These are phyloP conservation scores for Chionomys nivalis DNA, from an alignment of 2,113 vertebrate genomes.

Conservation along the genomic window DNA sequence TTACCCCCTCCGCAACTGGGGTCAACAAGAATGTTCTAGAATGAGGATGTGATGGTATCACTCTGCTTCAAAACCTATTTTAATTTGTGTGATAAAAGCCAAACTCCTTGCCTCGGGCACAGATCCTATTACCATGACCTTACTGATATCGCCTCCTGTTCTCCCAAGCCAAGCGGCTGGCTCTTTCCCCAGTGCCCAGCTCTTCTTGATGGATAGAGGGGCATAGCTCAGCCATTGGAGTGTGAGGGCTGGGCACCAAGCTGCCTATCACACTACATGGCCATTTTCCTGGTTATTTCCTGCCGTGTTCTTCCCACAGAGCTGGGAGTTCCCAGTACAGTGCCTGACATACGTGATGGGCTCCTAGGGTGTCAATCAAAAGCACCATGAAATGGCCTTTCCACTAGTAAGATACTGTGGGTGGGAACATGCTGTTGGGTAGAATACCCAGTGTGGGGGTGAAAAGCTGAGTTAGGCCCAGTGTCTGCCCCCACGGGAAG, in stretches of 20 bases:
- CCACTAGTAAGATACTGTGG: rapidly evolving
- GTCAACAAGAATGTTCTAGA: not conserved
- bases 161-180: not conserved
- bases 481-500: not conserved
- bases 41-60: not conserved
- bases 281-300: not conserved
- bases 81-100: not conserved
- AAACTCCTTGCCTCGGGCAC: not conserved
- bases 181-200: not conserved
- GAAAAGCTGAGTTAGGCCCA: not conserved
- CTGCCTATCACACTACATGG: rapidly evolving
- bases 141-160: no score
- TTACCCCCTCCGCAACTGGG: rapidly evolving
- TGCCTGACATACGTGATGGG: not conserved
- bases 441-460: not conserved
- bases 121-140: not conserved
- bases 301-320: not conserved
- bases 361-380: not conserved
- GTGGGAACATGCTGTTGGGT: not conserved
- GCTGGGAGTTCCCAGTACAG: not conserved
- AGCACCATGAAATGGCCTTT: not conserved
- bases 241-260: rapidly evolving
- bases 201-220: not conserved
- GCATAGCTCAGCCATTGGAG: not conserved
- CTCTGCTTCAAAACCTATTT: not conserved